Evolutionary conservation across 2,113 vertebrate genomes (phyloP).

Genomic region (Paraplagusia blochii): DNA sequence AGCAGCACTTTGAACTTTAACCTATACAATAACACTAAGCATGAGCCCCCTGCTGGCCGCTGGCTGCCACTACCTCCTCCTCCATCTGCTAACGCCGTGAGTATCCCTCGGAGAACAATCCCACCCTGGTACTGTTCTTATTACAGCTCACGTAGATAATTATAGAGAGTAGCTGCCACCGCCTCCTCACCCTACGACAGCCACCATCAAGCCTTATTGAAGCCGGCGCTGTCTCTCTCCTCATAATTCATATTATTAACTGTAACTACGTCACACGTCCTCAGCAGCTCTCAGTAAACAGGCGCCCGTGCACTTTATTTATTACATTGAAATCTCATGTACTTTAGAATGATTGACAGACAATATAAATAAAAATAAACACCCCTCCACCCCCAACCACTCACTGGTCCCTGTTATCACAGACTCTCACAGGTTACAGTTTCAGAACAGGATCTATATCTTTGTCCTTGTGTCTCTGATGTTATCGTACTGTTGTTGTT

Average conservation of each 20-base stretch:
- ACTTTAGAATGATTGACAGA: background rate
- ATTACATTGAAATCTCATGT: background rate
- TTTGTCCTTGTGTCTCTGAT: too few relatives aligned
- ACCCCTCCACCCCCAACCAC: too few relatives aligned
- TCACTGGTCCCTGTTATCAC: too few relatives aligned
- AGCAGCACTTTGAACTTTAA: slow-evolving; percentile 99
- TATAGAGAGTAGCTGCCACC: slow-evolving; percentile 17
- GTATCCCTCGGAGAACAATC: slow-evolving; percentile 62
- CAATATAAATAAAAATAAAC: background rate
- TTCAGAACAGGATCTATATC: too few relatives aligned
- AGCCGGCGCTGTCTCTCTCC: slow-evolving; percentile 5
- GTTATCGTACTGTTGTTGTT: too few relatives aligned
- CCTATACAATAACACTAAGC: slow-evolving; percentile 99
- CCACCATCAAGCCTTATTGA: slow-evolving; percentile 8
- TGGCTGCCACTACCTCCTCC: slow-evolving; percentile 86
- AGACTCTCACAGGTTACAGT: too few relatives aligned
- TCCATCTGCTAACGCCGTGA: slow-evolving; percentile 73
- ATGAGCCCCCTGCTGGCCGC: slow-evolving; percentile 93
- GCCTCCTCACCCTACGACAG: slow-evolving; percentile 4
- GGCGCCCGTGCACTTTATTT: background rate
- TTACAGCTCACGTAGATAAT: slow-evolving; percentile 29
- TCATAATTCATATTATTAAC: background rate
- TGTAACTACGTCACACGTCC: background rate
- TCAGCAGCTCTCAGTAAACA: background rate
- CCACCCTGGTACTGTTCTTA: slow-evolving; percentile 43